A percentile compares a stretch with the other conserved stretches of the same genome.
Conservation (phyloP, 2,797 vertebrate genomes). For the Pseudochromis fuscus region DNA sequence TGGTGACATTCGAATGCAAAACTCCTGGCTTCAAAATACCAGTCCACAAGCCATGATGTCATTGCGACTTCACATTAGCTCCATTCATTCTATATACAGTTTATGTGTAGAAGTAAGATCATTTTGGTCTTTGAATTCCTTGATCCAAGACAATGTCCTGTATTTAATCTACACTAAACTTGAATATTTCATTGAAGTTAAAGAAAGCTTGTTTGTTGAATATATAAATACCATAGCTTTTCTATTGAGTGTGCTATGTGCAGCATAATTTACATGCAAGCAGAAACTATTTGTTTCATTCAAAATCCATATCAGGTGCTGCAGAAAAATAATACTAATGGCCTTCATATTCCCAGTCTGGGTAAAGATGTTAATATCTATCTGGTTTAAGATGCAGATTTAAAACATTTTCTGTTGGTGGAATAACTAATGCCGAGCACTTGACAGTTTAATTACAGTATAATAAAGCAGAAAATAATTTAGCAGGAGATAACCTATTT, state of each 20-base stretch:
- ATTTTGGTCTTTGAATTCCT: neutral
- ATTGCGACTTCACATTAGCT: no score
- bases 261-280: neutral
- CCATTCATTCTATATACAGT: no score
- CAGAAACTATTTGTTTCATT: no score
- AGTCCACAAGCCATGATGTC: no score
- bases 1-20: no score
- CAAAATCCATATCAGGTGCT: neutral
- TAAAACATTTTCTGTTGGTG: neutral
- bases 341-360: neutral
- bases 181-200: neutral
- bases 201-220: neutral
- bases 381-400: neutral
- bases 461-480: constrained; percentile 33
- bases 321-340: neutral
- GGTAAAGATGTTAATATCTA: neutral
- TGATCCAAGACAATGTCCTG: neutral
- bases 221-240: neutral
- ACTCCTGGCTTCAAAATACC: no score
- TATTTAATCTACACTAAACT: no score
- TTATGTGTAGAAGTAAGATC: no score
- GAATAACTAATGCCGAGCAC: neutral
- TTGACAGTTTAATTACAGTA: constrained; percentile 29
- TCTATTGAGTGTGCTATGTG: neutral
- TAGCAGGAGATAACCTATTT: constrained; percentile 49